Percentiles rank a stretch among this genome's conserved stretches.
These are phyloP conservation scores for Arothron firmamentum DNA, from an alignment of 2,113 vertebrate species.

Conservation along the genomic window DNA sequence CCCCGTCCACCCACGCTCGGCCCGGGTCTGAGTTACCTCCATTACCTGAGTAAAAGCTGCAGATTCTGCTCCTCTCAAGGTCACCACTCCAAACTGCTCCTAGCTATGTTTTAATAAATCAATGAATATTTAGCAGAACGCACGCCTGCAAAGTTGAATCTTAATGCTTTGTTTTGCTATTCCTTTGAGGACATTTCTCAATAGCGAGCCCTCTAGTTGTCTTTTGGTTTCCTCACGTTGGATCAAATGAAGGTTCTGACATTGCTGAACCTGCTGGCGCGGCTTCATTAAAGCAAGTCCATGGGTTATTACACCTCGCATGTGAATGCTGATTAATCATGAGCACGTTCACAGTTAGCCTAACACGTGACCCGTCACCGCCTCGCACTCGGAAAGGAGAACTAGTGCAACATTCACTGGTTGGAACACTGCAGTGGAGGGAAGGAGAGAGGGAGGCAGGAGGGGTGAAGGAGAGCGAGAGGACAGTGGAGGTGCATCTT, in stretches of 20 bases:
- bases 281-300: constrained; percentile 34
- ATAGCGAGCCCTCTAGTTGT: constrained; percentile 34
- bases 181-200: constrained; percentile 40
- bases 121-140: constrained; percentile 75
- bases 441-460: background rate
- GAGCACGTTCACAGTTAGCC: constrained; percentile 15
- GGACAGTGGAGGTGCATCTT: background rate
- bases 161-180: constrained; percentile 48
- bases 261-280: constrained; percentile 14
- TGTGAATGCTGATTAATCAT: constrained; percentile 16
- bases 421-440: constrained; percentile 34
- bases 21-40: constrained; percentile 45
- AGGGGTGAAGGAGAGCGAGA: background rate
- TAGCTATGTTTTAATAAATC: constrained; percentile 75
- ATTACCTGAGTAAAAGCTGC: constrained; percentile 59
- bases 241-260: constrained; percentile 43
- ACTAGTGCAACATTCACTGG: constrained; percentile 22
- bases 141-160: constrained; percentile 53
- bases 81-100: constrained; percentile 69
- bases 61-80: constrained; percentile 59
- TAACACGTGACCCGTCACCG: constrained; percentile 26
- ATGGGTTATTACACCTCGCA: background rate
- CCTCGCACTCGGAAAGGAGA: constrained; percentile 1
- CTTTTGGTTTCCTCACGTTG: constrained; percentile 41
- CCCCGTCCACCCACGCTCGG: constrained; percentile 46